Base-by-base conservation (phyloP, 2,888 invertebrate species). In the Dicyrtomina minuta region DNA sequence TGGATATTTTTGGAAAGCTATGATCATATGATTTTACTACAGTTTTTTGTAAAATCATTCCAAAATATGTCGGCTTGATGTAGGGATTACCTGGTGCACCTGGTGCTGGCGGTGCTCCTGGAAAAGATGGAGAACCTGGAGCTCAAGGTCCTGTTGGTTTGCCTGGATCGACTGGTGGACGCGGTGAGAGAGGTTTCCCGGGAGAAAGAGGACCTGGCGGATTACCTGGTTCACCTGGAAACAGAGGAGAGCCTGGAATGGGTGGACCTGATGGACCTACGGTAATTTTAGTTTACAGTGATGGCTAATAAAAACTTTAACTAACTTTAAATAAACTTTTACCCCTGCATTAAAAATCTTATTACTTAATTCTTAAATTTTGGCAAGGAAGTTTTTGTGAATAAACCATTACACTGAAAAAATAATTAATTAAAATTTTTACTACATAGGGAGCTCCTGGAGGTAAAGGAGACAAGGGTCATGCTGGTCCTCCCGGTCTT, bases 81-180 rank as follows among this genome's bases (percentile, higher is more conserved):
- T n/a, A 88, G 88, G 90, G 90, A 49, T 84, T 90, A 79, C 91
- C 91, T 20, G 92, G 92, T 71, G 81, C 87, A 44, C 85, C 89
- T 41, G 92, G 92, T 1, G 86, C 86, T 79, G 87, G 89, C 1
- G 92, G 92, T 0, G 81, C 86, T 8, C 85, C 89, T 1, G 92
- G 92, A n/a, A 92, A 91, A 82, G 91, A 92, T 81, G 92, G 92
- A 2, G 89, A 89, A 79, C 82, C 86, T 1, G 92, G 92, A 0
- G 80, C 87, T 13, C 87, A 89, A 65, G 92, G 91, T 1, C 80
- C 86, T 1, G 81, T 84, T 1, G 89, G 89, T 0, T 84, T 85
- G 0, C 82, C 86, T 0, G 90, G 90, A 0, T 81, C 84, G 0
- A 81, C 84, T 1, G 90, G 90, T 62, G 79, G 82, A 24, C 76